Evolutionary conservation across 2,113 vertebrate genomes (phyloP).

Genomic region (cattle (Bos taurus)): ARS-UCD2.0 NC_037336.1:92553501-92554000

Average conservation of each 20-base stretch:
- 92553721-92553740: conserved; percentile 31
- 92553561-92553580: background rate
- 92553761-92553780: background rate
- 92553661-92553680: background rate
- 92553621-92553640: background rate
- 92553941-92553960: background rate
- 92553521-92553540: background rate
- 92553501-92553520: background rate
- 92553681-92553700: background rate
- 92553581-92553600: background rate
- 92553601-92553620: background rate
- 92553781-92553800: background rate
- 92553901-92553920: background rate
- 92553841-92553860: background rate
- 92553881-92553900: background rate
- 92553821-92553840: background rate
- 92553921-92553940: background rate
- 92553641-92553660: conserved; percentile 13
- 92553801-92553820: background rate
- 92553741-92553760: conserved; percentile 27
- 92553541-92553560: background rate
- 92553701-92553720: background rate
- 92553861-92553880: background rate
- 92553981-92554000: background rate
- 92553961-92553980: background rate